A percentile compares a stretch with the other conserved stretches of the same genome.
These are phyloP conservation scores for Leucophenga montana DNA, from an alignment of 2,888 invertebrate species.

Conservation along the genomic window DNA sequence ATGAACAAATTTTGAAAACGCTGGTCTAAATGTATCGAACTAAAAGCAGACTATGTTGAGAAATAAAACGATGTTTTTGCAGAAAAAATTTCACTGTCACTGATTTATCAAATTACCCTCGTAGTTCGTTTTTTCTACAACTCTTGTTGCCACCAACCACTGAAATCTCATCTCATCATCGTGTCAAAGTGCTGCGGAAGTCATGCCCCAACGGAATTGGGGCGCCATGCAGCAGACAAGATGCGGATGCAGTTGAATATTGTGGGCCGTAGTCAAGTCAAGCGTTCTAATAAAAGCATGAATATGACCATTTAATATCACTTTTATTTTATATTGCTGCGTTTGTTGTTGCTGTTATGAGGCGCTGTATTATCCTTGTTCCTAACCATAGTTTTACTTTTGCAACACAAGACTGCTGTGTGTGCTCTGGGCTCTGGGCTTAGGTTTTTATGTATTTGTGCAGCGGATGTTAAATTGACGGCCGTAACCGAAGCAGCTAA, in stretches of 20 bases:
- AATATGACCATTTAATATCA: not conserved
- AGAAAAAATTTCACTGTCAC: too few relatives aligned
- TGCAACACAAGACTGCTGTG: too few relatives aligned
- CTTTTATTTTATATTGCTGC: constrained; percentile 4
- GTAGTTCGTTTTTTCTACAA: not conserved
- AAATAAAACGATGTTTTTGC: too few relatives aligned
- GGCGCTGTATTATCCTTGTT: not conserved
- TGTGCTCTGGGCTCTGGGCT: too few relatives aligned
- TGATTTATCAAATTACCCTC: not conserved
- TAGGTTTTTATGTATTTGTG: constrained; percentile 1
- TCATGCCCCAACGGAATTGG: constrained; percentile 4
- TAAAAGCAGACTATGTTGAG: too few relatives aligned
- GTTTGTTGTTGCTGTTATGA: not conserved
- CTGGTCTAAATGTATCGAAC: too few relatives aligned
- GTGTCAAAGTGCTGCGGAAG: constrained; percentile 1
- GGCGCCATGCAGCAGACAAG: not conserved
- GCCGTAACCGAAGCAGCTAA: not conserved
- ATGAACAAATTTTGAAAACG: too few relatives aligned
- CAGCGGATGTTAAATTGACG: constrained; percentile 6
- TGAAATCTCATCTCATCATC: too few relatives aligned
- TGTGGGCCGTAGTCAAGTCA: not conserved
- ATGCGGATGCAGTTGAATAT: not conserved
- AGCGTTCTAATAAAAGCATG: constrained; percentile 10
- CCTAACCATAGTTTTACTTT: not conserved
- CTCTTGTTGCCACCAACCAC: not conserved